phyloP scores from a whole-genome alignment of 2,888 invertebrate species.

The Hyles lineata region DNA sequence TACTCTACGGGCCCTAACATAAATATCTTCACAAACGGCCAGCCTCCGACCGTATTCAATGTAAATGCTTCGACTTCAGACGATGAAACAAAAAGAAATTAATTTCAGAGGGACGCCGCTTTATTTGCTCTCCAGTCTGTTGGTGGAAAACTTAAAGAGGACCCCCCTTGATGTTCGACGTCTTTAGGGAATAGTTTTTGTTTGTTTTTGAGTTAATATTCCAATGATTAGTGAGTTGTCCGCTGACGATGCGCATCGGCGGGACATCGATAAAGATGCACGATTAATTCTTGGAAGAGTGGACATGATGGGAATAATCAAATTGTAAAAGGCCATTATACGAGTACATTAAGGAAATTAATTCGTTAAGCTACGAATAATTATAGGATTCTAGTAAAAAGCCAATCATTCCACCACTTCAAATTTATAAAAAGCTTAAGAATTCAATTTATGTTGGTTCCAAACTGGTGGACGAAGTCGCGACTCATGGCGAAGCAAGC shows the following conservation, averaged over 20 bases:
- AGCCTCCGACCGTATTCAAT: conserved; percentile 83
- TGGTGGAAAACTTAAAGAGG: conserved; percentile 66
- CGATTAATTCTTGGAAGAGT: conserved; percentile 23
- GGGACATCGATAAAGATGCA: conserved; percentile 57
- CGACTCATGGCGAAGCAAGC: conserved; percentile 54
- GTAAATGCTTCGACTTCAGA: conserved; percentile 81
- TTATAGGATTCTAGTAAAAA: conserved; percentile 38
- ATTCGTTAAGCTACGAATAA: conserved; percentile 5
- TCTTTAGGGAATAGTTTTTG: conserved; percentile 70
- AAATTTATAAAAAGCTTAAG: conserved; percentile 43
- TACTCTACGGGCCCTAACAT: conserved; percentile 78
- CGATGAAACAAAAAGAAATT: conserved; percentile 84
- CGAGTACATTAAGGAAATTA: conserved; percentile 38
- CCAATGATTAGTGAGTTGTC: conserved; percentile 72
- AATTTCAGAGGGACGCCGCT: conserved; percentile 80
- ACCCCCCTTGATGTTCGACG: conserved; percentile 78
- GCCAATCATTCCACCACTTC: conserved; percentile 43
- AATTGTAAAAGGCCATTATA: conserved; percentile 40
- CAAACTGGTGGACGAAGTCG: conserved; percentile 55
- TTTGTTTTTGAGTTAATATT: conserved; percentile 65
- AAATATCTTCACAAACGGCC: conserved; percentile 79
- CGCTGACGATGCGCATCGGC: conserved; percentile 55
- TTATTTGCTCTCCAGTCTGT: conserved; percentile 69
- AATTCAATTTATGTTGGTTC: conserved; percentile 45
- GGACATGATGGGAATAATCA: conserved; percentile 36